Evolutionary conservation across 2,888 invertebrate species (phyloP), one percentile per base, ranked within the genome.

Genomic region (Platycheirus rosarum): DNA sequence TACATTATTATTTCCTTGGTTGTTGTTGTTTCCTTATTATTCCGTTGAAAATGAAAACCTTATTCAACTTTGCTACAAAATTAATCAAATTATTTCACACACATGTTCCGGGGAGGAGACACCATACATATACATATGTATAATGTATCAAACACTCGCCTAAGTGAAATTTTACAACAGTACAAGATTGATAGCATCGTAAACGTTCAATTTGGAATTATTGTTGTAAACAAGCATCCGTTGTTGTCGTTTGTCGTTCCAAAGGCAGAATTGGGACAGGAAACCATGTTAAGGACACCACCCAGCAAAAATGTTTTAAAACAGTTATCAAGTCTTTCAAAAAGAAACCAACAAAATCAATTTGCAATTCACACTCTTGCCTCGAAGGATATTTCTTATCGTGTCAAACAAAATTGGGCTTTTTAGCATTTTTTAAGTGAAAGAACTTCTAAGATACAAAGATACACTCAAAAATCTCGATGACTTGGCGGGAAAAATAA

Each of bases 161-260:
- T 9, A 11, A 16, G 9, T n/a, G 20, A 46, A 46, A 46, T 7
- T 46, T 23, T n/a, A 26, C 7, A 49, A 14, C 49, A 49, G 2
- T 14, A 7, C 13, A 48, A 13, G 37, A 73, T 74, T 66, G 65
- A 55, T 65, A 20, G 46, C 60, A 60, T n/a, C 37, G 13, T 40
- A 44, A 60, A 42, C 57, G 35, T 9, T 60, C 65, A 60, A 65
- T 65, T 48, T 49, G 57, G 57, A 51, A 51, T 51, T 16, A 35
- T 49, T 63, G 60, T 62, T 62, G 26, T 26, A 6, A 32, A 62
- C 29, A 53, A 62, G 53, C n/a, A n/a, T n/a, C n/a, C n/a, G n/a
- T n/a, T n/a, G n/a, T 60, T 51, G 53, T 14, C 42, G 9, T 18
- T 29, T 9, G 18, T 26, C 2, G 48, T 35, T 46, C 11, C 2